phyloP scores from a whole-genome alignment of 2,888 invertebrate species.

The Reticulitermes lucifugus region DNA sequence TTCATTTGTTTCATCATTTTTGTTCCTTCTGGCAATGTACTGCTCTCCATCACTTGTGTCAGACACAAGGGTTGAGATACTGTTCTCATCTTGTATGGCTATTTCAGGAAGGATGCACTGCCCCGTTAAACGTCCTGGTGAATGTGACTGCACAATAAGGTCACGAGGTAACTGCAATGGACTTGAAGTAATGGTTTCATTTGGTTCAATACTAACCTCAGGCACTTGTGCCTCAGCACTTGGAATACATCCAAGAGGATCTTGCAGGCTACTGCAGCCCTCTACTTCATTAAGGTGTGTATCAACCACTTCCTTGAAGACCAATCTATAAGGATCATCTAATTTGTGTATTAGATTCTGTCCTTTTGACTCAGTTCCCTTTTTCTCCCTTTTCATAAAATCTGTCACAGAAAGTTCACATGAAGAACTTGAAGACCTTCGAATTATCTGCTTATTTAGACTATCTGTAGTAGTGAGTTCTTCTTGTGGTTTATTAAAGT shows the following conservation, averaged over 20 bases:
- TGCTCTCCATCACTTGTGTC: constrained; percentile 44
- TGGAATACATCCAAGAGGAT: constrained; percentile 24
- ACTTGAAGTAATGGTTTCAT: neutral
- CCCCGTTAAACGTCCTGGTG: neutral
- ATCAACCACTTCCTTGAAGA: neutral
- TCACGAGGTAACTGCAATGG: constrained; percentile 21
- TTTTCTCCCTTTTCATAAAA: neutral
- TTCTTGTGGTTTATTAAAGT: neutral
- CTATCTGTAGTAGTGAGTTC: neutral
- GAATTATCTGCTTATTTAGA: neutral
- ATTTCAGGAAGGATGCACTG: neutral
- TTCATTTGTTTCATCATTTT: constrained; percentile 1
- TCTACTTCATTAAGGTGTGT: neutral
- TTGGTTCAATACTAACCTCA: neutral
- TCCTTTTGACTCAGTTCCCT: neutral
- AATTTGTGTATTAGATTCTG: neutral
- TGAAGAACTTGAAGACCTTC: neutral
- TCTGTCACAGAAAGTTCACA: neutral
- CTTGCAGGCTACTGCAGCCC: neutral
- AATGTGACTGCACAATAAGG: neutral
- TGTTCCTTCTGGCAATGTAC: neutral
- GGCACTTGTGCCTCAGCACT: neutral
- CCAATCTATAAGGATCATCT: neutral
- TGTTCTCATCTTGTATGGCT: constrained; percentile 39
- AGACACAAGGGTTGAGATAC: constrained; percentile 42